These are phyloP conservation scores for Drosophila murphyi DNA, from an alignment of 1,140 invertebrate species.

Conservation along the genomic window DNA sequence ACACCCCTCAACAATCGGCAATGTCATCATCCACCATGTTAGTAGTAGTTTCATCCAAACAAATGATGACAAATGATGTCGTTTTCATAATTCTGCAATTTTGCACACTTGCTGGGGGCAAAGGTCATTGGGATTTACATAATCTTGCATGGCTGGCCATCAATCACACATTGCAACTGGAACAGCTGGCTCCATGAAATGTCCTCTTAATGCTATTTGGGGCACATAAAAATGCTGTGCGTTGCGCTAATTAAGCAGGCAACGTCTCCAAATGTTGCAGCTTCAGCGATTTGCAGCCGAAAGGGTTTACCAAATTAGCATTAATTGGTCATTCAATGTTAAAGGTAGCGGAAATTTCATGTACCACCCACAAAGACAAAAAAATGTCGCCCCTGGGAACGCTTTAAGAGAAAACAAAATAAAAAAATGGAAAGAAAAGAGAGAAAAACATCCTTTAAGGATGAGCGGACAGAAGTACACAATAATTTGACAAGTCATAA, in stretches of 20 bases:
- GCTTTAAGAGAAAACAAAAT: conserved; percentile 30
- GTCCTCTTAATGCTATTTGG: conserved; percentile 28
- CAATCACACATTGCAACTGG: conserved; percentile 56
- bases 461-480: conserved; percentile 62
- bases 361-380: conserved; percentile 17
- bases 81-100: conserved; percentile 74
- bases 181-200: conserved; percentile 37
- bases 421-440: conserved; percentile 16
- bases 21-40: conserved; percentile 37
- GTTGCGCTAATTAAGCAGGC: conserved; percentile 68
- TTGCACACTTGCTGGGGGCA: conserved; percentile 66
- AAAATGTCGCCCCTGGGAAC: conserved; percentile 59
- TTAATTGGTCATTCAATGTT: conserved; percentile 69
- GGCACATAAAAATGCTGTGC: conserved; percentile 54
- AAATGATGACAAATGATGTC: conserved; percentile 70
- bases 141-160: conserved; percentile 54
- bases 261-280: conserved; percentile 52
- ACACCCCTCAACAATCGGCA: conserved; percentile 1
- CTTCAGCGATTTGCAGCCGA: conserved; percentile 60
- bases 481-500: conserved; percentile 82
- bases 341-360: conserved; percentile 36
- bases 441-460: conserved; percentile 49
- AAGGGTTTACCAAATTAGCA: conserved; percentile 68
- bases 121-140: conserved; percentile 69
- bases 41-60: conserved; percentile 35